A percentile compares a stretch with the other conserved stretches of the same genome.
Evolutionary conservation across 1,140 invertebrate species (phyloP).

Genomic region (Spodoptera litura): DNA sequence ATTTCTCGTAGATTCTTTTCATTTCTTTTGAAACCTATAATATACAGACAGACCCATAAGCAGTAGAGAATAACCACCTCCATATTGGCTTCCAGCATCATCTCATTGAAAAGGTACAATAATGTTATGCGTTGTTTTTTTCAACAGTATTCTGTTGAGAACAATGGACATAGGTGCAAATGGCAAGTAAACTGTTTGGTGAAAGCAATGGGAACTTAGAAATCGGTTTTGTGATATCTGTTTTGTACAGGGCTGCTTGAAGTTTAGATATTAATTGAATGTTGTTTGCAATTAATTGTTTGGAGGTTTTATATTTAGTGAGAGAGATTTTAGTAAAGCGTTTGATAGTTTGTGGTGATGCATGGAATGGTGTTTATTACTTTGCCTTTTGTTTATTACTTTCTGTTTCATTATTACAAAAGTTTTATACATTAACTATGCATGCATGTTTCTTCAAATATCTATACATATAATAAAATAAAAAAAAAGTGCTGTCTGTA

Average conservation of each 20-base stretch:
- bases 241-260: slow-evolving; percentile 48
- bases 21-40: neutral
- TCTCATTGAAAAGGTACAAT: slow-evolving; percentile 12
- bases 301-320: neutral
- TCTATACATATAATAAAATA: too few species aligned
- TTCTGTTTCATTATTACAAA: too few species aligned
- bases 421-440: too few species aligned
- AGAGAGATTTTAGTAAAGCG: neutral
- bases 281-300: slow-evolving; percentile 7
- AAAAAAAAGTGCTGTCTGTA: too few species aligned
- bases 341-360: neutral
- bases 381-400: too few species aligned
- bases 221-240: slow-evolving; percentile 70
- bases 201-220: slow-evolving; percentile 79
- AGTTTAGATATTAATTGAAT: slow-evolving; percentile 31
- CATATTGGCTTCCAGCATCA: neutral
- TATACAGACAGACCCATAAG: neutral
- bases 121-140: neutral
- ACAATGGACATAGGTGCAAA: slow-evolving; percentile 70
- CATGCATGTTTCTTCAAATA: too few species aligned
- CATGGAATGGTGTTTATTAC: too few species aligned
- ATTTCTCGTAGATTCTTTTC: neutral
- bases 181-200: slow-evolving; percentile 63
- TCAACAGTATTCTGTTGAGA: slow-evolving; percentile 49
- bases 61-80: neutral